Evolutionary conservation across 2,113 vertebrate genomes (phyloP), one percentile per base, ranked within the genome.

Genomic region (Oxyruncus cristatus): DNA sequence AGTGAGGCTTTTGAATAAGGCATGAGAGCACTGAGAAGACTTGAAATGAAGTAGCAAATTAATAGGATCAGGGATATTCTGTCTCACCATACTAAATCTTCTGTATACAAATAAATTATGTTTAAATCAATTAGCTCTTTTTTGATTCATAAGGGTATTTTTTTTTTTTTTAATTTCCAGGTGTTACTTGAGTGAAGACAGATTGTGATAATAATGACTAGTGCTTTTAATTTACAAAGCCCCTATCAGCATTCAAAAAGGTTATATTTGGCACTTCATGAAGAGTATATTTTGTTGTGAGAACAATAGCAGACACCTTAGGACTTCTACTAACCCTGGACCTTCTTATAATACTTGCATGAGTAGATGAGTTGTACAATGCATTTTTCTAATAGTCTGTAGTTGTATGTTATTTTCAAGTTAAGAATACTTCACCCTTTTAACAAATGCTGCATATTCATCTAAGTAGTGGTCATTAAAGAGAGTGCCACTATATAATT

Each of bases 391-490:
- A 85, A 24, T 49, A 73, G 24, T 62, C 46, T 75, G 13, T 62
- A 94, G 23, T 77, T 94, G 27, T 84, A 73, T 78, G 41, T 88
- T 96, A 66, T 39, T 85, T 68, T 61, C 42, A 65, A 77, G 35
- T 91, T 91, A 83, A 77, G 92, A 88, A 37, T 81, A 58, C 46
- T 88, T 95, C 76, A 75, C 80, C 59, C 66, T 80, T 87, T 95
- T 75, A 92, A 91, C 58, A 61, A 71, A 79, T 74, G 41, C 55
- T 82, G 24, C 47, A 72, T 73, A 83, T 95, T 95, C 85, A 71
- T 88, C 81, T 92, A 81, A 67, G 71, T 70, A 42, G 28, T 63
- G 16, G 82, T 96, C 90, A 95, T 92, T 82, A 96, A 92, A 81
- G 33, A 86, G 66, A 92, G 90, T 85, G 83, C 46, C 62, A 70